Percentiles rank a stretch among this genome's conserved stretches.
phyloP scores from a whole-genome alignment of 2,113 vertebrate genomes.

The Misgurnus anguillicaudatus region DNA sequence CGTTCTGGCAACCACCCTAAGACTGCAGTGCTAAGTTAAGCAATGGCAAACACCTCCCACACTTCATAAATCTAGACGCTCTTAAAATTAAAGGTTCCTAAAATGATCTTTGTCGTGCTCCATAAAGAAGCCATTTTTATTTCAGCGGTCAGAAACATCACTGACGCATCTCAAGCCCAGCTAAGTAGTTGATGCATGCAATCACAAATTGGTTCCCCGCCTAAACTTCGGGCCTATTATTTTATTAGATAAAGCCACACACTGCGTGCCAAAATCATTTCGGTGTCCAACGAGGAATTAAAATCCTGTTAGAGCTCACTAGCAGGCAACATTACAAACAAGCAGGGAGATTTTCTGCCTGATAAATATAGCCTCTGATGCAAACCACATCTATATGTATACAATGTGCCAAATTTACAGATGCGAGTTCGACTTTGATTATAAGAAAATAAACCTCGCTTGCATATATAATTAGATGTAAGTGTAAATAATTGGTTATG shows the following conservation, averaged over 20 bases:
- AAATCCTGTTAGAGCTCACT: constrained; percentile 73
- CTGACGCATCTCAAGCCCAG: constrained; percentile 71
- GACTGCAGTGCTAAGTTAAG: too few relatives aligned
- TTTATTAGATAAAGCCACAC: constrained; percentile 76
- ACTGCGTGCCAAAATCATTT: constrained; percentile 74
- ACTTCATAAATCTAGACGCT: too few relatives aligned
- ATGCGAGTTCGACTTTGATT: constrained; percentile 26
- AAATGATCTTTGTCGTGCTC: neutral
- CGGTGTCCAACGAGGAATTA: constrained; percentile 75
- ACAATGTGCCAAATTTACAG: constrained; percentile 2
- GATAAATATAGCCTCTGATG: constrained; percentile 49
- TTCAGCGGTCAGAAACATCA: constrained; percentile 70
- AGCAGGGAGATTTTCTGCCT: constrained; percentile 29
- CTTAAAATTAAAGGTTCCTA: too few relatives aligned
- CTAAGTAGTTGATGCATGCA: constrained; percentile 80
- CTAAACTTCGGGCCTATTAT: constrained; percentile 77
- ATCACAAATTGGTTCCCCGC: constrained; percentile 80
- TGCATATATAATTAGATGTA: constrained; percentile 80
- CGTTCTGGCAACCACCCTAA: too few relatives aligned
- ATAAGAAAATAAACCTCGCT: constrained; percentile 59
- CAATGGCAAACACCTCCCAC: too few relatives aligned
- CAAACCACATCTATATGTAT: constrained; percentile 25
- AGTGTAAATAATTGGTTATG: constrained; percentile 79
- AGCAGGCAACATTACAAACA: constrained; percentile 59
- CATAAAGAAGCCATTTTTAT: constrained; percentile 70